These are phyloP conservation scores for Rhabdomys pumilio DNA, from an alignment of 2,797 vertebrate genomes.

Conservation along the genomic window DNA sequence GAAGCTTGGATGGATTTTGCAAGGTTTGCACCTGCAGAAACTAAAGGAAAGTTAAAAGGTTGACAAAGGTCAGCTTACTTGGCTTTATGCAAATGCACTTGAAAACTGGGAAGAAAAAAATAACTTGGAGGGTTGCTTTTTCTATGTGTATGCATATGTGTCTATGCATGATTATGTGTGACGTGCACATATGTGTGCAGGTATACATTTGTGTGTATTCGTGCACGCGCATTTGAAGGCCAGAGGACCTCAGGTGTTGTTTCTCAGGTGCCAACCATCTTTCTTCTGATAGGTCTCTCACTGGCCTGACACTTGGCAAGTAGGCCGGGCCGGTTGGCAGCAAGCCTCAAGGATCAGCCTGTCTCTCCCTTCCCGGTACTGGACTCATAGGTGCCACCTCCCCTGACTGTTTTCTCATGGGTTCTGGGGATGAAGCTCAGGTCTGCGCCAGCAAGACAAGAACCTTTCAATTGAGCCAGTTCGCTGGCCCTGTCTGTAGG, in stretches of 20 bases:
- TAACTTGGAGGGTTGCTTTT: background rate
- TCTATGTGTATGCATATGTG: background rate
- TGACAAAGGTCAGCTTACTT: background rate
- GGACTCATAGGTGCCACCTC: background rate
- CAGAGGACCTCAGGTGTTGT: background rate
- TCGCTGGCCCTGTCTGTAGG: background rate
- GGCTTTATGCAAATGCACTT: background rate
- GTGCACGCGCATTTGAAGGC: background rate
- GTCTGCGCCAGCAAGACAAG: background rate
- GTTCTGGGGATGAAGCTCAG: background rate
- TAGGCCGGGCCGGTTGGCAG: background rate
- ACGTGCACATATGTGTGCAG: background rate
- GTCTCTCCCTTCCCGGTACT: background rate
- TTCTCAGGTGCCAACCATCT: background rate
- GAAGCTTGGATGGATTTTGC: background rate
- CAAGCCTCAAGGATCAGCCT: background rate
- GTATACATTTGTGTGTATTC: too few species aligned
- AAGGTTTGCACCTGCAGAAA: background rate
- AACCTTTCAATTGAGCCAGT: background rate
- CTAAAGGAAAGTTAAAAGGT: background rate
- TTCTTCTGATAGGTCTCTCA: background rate
- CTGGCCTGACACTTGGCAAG: background rate
- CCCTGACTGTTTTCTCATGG: background rate
- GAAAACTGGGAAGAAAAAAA: background rate
- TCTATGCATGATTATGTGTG: background rate